Base-by-base conservation (phyloP, 2,888 invertebrate species). In the Oscheius sp. region DNA sequence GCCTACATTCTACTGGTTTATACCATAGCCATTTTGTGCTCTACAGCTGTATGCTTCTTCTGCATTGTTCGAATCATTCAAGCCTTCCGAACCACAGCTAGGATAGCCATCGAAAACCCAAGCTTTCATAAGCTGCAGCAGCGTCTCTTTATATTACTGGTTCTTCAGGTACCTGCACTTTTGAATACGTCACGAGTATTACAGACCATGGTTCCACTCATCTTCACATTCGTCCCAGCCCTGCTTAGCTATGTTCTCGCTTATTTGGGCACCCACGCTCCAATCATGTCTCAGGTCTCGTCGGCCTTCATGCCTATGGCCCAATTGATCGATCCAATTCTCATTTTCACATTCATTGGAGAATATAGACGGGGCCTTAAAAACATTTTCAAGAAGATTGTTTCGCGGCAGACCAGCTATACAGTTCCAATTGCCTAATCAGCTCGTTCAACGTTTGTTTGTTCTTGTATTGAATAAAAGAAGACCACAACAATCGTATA, bases 221-320 rank as follows among this genome's bases (percentile, higher is more conserved):
- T 11, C 59, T 59, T 21, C n/a, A 70, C 57, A 11, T 70, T 57
- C 48, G 29, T 29, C 21, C 70, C 70, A 33, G 11, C 33, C 57
- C 2, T 59, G 4, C 32, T 57, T 4, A 58, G 58, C 21, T 70
- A 70, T 42, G 59, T 11, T 33, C 55, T 70, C 1, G 70, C 70
- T 29, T 42, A 55, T 35, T n/a, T 70, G 5, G 33, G 66, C n/a
- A 66, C 35, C 32, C 53, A 66, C 21, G 66, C 51, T 29, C 66
- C 66, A 29, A 4, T 66, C 33, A 51, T 66, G 21, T 66, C 66
- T 4, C 66, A 66, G 33, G 35, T 53, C 7, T 66, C 53, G 1
- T 29, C 66, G 3, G 66, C 66, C 2, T 21, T 21, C 21, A 21
- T 21, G 21, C 21, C 21, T 21, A 21, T 21, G 21, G 21, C 21